Conservation (phyloP, 2,113 vertebrate genomes). For the Paraplagusia blochii region DNA sequence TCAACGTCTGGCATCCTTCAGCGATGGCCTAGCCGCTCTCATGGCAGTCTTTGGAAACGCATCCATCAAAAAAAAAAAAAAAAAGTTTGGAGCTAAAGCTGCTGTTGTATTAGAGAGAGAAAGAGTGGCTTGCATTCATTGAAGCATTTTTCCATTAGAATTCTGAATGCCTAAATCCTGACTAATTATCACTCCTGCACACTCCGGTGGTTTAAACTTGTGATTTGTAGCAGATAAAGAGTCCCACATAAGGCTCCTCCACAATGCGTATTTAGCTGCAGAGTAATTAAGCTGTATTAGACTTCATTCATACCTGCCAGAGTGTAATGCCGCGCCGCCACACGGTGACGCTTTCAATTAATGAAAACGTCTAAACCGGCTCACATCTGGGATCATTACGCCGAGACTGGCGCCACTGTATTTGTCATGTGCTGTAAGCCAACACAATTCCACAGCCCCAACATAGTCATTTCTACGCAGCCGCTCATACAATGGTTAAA, state of each 20-base stretch:
- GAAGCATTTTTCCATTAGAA: slow-evolving; percentile 40
- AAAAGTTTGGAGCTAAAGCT: slow-evolving; percentile 46
- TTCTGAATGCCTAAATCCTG: slow-evolving; percentile 54
- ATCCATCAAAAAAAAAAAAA: slow-evolving; percentile 53
- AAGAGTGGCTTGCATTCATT: slow-evolving; percentile 41
- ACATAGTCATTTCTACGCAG: slow-evolving; percentile 67
- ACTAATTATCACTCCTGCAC: slow-evolving; percentile 65
- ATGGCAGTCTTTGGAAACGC: slow-evolving; percentile 49
- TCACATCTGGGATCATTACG: slow-evolving; percentile 53
- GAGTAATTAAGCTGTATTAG: slow-evolving; percentile 74
- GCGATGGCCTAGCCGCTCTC: slow-evolving; percentile 43
- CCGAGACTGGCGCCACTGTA: slow-evolving; percentile 59
- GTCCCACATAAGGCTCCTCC: slow-evolving; percentile 48
- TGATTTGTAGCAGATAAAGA: slow-evolving; percentile 69
- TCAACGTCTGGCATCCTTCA: slow-evolving; percentile 64
- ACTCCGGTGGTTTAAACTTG: slow-evolving; percentile 65
- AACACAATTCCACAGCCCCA: slow-evolving; percentile 69
- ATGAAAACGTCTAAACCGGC: slow-evolving; percentile 69
- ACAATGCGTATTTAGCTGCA: slow-evolving; percentile 67
- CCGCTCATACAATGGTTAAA: slow-evolving; percentile 58
- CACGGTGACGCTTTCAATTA: slow-evolving; percentile 74
- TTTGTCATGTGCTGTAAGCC: slow-evolving; percentile 72
- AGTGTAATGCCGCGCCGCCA: slow-evolving; percentile 69
- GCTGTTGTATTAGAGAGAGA: slow-evolving; percentile 41
- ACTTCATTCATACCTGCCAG: slow-evolving; percentile 77